phyloP scores from a whole-genome alignment of 1,140 invertebrate genomes.

The Maconellicoccus hirsutus region DNA sequence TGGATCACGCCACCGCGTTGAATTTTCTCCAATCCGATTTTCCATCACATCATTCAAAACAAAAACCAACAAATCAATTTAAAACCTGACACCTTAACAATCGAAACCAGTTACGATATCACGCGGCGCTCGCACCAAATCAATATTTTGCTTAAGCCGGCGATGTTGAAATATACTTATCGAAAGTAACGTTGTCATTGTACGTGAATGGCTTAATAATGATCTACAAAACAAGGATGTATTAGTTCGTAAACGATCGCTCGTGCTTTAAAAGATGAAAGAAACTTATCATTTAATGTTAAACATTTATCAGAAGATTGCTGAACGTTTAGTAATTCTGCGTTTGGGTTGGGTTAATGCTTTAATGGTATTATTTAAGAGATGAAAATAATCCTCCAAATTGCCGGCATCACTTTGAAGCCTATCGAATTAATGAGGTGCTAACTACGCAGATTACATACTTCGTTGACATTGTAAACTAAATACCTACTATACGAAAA shows the following conservation, averaged over 20 bases:
- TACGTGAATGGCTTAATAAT: not conserved
- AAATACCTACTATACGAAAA: too few relatives aligned
- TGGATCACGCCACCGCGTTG: too few relatives aligned
- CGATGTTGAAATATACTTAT: not conserved
- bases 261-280: slow-evolving; percentile 1
- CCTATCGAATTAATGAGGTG: slow-evolving; percentile 3
- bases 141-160: not conserved
- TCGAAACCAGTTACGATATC: not conserved
- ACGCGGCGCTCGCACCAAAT: not conserved
- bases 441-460: not conserved
- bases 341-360: not conserved
- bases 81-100: too few relatives aligned
- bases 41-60: too few relatives aligned
- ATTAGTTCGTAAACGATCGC: not conserved
- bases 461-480: too few relatives aligned
- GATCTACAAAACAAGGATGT: not conserved
- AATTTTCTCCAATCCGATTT: too few relatives aligned
- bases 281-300: not conserved
- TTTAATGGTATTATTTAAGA: not conserved
- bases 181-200: not conserved
- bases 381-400: not conserved
- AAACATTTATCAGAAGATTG: not conserved
- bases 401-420: not conserved
- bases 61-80: too few relatives aligned
- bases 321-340: slow-evolving; percentile 3